Base-by-base conservation (phyloP, 2,888 invertebrate species). In the Rotaria sp. region DNA sequence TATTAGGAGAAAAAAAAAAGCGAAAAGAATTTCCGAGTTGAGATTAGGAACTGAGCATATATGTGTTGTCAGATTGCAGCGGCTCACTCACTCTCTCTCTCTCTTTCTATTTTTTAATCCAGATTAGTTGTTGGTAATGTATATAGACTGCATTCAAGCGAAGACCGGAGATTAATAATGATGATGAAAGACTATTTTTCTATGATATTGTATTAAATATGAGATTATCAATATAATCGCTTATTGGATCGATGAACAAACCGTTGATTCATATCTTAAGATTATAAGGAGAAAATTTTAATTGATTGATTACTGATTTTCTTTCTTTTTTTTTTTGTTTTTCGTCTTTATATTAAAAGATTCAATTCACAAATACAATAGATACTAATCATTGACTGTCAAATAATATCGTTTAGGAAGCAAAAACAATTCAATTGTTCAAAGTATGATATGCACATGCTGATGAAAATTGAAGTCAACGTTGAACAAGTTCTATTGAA, bases 151-250 rank as follows among this genome's bases (percentile, higher is more conserved):
- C 35, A 67, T 67, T 67, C 35, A 67, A 67, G 67, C 30, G 67
- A 35, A 67, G 67, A 67, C 67, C 67, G 67, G 67, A 67, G 67
- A 67, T 67, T 67, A 67, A 67, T 67, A 67, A 67, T 67, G 30
- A 67, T 67, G 67, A 67, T 67, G 67, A 67, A 67, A 67, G 67
- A 67, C 67, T 35, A 67, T 67, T 67, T 67, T 35, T 38, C 35
- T 35, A 67, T 67, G 67, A 67, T 67, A 67, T 67, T 67, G 67
- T 67, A 67, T 67, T 67, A 67, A 67, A 67, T 67, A 67, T 38
- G 67, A 67, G 67, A 67, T 67, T 67, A 67, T 67, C 67, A 67
- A 67, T 67, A 67, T 67, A 67, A 67, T 67, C 67, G 35, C 35
- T 67, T 67, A 35, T 67, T 10, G 35, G 35, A 35, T 67, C 30